A percentile compares a stretch with the other conserved stretches of the same genome.
Conservation (phyloP, 1,140 invertebrate genomes). For the Eriosoma lanigerum region DNA sequence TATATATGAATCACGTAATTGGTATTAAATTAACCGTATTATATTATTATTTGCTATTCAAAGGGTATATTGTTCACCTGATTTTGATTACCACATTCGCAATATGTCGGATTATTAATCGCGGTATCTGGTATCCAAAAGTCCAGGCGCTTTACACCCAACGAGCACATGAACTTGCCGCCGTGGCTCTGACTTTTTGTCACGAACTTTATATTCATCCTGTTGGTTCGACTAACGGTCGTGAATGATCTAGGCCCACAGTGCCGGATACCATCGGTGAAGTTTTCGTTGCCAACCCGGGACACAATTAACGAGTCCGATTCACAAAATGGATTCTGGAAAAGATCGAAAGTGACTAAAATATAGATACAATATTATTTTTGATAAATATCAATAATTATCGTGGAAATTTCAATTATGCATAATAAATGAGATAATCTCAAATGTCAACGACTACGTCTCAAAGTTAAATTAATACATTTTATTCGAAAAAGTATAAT, state of each 20-base stretch:
- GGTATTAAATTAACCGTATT: no score
- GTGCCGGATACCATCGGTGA: constrained; percentile 8
- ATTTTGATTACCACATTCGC: constrained; percentile 19
- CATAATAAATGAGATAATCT: no score
- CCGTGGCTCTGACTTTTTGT: neutral
- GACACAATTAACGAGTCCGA: constrained; percentile 27
- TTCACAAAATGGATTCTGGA: neutral
- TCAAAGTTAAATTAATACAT: no score
- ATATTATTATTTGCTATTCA: no score
- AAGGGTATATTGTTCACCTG: no score
- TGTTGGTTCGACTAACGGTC: constrained; percentile 1
- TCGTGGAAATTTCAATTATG: no score
- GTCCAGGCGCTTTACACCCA: neutral
- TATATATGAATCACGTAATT: no score
- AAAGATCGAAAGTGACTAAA: no score
- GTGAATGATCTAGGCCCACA: constrained; percentile 32
- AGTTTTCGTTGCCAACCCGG: neutral
- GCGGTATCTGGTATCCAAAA: neutral
- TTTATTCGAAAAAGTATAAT: no score
- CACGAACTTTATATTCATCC: neutral
- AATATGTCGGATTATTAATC: neutral
- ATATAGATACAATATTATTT: no score
- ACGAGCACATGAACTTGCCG: constrained; percentile 17
- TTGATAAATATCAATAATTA: no score
- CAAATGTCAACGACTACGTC: no score